A percentile compares a stretch with the other conserved stretches of the same genome.
Evolutionary conservation across 2,888 invertebrate genomes (phyloP).

Genomic region (Parnassius apollo): DNA sequence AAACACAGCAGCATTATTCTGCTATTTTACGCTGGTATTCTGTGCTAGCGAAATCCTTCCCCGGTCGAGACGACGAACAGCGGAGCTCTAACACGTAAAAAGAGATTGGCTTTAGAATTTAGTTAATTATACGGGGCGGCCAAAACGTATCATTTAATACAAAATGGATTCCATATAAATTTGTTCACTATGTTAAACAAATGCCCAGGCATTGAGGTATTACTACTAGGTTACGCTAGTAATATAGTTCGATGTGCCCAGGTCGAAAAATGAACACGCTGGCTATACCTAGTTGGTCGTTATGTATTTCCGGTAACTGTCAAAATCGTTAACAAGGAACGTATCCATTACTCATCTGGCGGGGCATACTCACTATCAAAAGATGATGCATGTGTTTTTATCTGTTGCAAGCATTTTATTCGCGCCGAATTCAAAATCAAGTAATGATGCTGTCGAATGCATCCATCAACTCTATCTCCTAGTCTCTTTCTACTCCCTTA

Average conservation of each 20-base stretch:
- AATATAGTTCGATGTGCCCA: no score
- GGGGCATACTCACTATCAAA: slow-evolving; percentile 4
- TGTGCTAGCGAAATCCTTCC: no score
- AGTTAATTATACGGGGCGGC: no score
- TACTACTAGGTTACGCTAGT: no score
- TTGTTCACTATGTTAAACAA: background rate
- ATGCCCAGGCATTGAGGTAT: background rate
- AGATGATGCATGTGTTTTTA: slow-evolving; percentile 21
- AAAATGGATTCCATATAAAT: slow-evolving; percentile 1
- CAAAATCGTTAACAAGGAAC: slow-evolving; percentile 26
- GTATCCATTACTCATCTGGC: slow-evolving; percentile 30
- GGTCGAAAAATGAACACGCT: slow-evolving; percentile 2
- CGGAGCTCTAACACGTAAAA: no score
- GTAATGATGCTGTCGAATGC: slow-evolving; percentile 9
- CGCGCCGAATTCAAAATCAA: slow-evolving; percentile 21
- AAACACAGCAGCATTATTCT: no score
- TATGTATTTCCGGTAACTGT: slow-evolving; percentile 26
- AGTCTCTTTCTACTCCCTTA: no score
- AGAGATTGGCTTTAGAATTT: no score
- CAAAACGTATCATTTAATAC: no score
- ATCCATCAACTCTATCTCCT: background rate
- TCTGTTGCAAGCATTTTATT: slow-evolving; percentile 20
- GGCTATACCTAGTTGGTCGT: slow-evolving; percentile 25
- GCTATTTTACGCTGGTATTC: no score
- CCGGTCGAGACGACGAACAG: no score